Conservation (phyloP, 1,140 invertebrate genomes). For the Coenobita brevimanus region DNA sequence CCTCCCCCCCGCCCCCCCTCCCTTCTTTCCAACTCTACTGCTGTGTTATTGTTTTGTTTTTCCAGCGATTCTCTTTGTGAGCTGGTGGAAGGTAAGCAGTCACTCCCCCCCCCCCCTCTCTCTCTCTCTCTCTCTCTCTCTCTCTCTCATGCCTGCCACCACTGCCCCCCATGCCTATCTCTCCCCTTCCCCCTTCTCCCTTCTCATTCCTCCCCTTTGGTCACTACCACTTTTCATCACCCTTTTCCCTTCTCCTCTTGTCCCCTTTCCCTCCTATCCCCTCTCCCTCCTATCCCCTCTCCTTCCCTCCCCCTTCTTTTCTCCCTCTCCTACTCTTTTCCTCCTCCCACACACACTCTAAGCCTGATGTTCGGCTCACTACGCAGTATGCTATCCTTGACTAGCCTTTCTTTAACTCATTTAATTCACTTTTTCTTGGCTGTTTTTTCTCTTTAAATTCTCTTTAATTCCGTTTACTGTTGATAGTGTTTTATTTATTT, state of each 20-base stretch:
- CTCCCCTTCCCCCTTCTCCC: background rate
- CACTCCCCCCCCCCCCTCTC: background rate
- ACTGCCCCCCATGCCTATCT: background rate
- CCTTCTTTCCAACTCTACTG: background rate
- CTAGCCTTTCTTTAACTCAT: no score
- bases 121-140: slow-evolving; percentile 22
- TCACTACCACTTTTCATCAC: background rate
- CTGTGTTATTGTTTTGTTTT: no score
- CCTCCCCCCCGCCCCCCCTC: background rate
- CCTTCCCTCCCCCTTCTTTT: no score
- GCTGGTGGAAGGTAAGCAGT: no score
- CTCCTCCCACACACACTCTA: no score
- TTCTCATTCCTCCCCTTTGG: background rate
- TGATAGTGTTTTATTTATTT: no score
- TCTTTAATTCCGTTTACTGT: no score
- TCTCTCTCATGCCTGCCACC: background rate
- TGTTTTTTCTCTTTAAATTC: background rate
- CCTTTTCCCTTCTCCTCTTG: background rate
- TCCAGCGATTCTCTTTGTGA: background rate
- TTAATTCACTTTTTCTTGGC: background rate
- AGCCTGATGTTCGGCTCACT: no score
- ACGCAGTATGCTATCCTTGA: no score
- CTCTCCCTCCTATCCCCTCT: background rate
- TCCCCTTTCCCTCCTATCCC: background rate
- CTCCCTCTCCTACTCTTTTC: no score